A percentile compares a stretch with the other conserved stretches of the same genome.
Evolutionary conservation across 2,888 invertebrate species (phyloP).

Genomic region (Mimachlamys varia): DNA sequence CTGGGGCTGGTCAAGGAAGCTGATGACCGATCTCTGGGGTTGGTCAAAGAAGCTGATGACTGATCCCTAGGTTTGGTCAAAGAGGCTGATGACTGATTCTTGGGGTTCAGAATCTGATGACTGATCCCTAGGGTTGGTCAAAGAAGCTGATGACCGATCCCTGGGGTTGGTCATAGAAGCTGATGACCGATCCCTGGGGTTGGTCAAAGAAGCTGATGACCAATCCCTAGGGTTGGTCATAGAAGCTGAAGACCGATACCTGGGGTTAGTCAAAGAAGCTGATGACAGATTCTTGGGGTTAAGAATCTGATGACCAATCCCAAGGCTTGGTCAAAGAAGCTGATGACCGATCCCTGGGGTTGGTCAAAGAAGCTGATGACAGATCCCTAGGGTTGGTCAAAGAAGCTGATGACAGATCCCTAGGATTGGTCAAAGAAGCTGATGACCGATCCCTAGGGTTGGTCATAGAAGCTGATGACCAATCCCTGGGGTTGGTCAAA

Average conservation of each 20-base stretch:
- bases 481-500: too few relatives aligned
- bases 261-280: not conserved
- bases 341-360: not conserved
- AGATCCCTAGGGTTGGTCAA: not conserved
- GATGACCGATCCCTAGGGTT: not conserved
- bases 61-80: not conserved
- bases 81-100: not conserved
- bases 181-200: too few relatives aligned
- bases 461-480: not conserved
- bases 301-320: not conserved
- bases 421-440: not conserved
- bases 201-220: not conserved
- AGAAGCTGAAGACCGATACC: not conserved
- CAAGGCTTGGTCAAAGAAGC: not conserved
- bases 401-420: not conserved
- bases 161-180: not conserved
- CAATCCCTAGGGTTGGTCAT: not conserved
- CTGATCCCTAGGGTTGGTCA: not conserved
- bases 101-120: not conserved
- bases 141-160: not conserved
- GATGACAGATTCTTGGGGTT: not conserved
- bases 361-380: not conserved
- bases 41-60: not conserved
- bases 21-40: not conserved
- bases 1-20: not conserved